Evolutionary conservation across 2,888 invertebrate genomes (phyloP).

Genomic region (Apomyelois bistriatella): DNA sequence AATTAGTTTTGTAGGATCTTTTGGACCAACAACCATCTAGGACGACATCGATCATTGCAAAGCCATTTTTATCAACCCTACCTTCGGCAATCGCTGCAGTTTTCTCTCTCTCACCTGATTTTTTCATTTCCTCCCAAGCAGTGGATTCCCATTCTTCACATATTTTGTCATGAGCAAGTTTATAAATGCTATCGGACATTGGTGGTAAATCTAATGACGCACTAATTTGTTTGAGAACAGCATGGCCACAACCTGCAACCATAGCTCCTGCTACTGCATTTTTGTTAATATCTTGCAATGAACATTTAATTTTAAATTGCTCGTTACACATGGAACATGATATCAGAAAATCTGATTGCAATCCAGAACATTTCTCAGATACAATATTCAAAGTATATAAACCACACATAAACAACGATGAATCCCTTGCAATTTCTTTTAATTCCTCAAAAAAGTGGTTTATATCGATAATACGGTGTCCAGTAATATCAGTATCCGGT

Average conservation of each 20-base stretch:
- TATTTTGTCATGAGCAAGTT: background rate
- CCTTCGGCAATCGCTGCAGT: background rate
- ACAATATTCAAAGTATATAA: background rate
- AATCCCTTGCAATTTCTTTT: background rate
- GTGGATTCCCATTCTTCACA: background rate
- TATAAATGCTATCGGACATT: background rate
- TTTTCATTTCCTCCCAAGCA: background rate
- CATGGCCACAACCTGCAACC: background rate
- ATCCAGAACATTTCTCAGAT: background rate
- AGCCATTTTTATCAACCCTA: background rate
- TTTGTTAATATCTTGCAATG: background rate
- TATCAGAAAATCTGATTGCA: background rate
- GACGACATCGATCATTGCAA: background rate
- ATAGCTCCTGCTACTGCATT: background rate
- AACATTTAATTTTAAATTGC: background rate
- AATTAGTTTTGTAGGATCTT: background rate
- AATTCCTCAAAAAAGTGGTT: background rate
- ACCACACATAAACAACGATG: background rate
- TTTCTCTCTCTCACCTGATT: background rate
- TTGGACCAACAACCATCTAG: background rate
- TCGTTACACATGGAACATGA: background rate
- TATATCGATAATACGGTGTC: background rate
- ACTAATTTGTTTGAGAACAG: background rate
- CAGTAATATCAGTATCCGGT: background rate
- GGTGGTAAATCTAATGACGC: background rate